Evolutionary conservation across 1,140 invertebrate species (phyloP).

Genomic region (Trachymyrmex septentrionalis): DNA sequence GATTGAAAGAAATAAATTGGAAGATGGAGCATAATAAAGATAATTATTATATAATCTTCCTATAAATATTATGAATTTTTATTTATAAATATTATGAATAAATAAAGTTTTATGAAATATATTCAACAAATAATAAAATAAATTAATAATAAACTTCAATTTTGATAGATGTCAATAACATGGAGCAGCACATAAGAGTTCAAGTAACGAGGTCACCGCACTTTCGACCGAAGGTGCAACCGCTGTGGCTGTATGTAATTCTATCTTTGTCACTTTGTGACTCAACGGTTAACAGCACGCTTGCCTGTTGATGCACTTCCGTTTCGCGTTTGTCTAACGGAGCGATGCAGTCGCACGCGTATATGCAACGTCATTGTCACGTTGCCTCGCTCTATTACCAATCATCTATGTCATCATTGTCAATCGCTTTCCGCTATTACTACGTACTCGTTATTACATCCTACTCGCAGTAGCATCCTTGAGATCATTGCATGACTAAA

Average conservation of each 20-base stretch:
- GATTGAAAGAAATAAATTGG: not conserved
- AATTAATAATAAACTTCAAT: not conserved
- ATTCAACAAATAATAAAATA: not conserved
- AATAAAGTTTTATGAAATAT: not conserved
- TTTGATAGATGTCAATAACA: not conserved
- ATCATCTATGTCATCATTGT: conserved; percentile 32
- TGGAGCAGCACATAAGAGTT: not conserved
- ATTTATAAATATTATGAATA: no score
- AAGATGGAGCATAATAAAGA: not conserved
- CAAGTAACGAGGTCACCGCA: conserved; percentile 53
- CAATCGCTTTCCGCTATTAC: conserved; percentile 50
- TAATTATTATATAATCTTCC: not conserved
- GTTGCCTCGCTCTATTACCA: conserved; percentile 44
- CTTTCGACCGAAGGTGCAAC: conserved; percentile 33
- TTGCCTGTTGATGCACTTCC: conserved; percentile 71
- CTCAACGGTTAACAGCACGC: conserved; percentile 62
- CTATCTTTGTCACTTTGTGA: conserved; percentile 68
- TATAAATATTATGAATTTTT: not conserved
- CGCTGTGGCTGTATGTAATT: conserved; percentile 41
- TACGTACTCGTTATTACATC: conserved; percentile 32
- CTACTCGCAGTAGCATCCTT: conserved; percentile 10
- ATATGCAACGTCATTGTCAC: conserved; percentile 66
- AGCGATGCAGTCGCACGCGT: conserved; percentile 51
- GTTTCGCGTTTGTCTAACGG: conserved; percentile 69
- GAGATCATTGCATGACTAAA: conserved; percentile 31